Evolutionary conservation across 2,888 invertebrate genomes (phyloP).

Genomic region (Heliconius aoede): DNA sequence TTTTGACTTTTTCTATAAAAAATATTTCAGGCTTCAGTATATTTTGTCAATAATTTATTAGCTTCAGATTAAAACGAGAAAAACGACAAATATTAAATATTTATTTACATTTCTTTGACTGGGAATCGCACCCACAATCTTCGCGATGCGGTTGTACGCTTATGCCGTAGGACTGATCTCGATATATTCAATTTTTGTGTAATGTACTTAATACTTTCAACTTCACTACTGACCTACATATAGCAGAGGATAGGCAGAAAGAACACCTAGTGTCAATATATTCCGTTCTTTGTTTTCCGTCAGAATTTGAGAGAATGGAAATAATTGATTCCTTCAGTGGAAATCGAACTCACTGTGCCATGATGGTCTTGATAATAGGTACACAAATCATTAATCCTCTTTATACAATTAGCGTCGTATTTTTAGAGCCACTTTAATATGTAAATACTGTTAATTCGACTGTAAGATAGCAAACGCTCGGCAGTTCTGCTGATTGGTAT

Average conservation of each 20-base stretch:
- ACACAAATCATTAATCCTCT: not conserved
- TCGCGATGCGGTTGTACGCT: too few relatives aligned
- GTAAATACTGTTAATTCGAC: conserved; percentile 10
- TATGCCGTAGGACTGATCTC: too few relatives aligned
- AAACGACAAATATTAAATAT: not conserved
- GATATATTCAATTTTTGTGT: too few relatives aligned
- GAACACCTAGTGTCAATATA: too few relatives aligned
- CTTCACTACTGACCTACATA: too few relatives aligned
- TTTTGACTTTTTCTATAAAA: conserved; percentile 17
- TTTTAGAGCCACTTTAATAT: not conserved
- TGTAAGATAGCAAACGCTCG: not conserved
- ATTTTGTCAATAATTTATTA: not conserved
- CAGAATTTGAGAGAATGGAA: not conserved
- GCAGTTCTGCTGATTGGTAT: not conserved
- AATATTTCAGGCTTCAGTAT: conserved; percentile 10
- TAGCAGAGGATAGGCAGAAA: too few relatives aligned
- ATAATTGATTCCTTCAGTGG: not conserved
- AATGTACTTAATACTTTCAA: too few relatives aligned
- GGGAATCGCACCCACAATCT: not conserved
- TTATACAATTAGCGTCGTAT: not conserved
- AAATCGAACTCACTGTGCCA: not conserved
- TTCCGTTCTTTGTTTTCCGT: not conserved
- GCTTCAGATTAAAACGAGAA: not conserved
- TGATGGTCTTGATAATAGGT: not conserved
- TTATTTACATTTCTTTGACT: not conserved